A percentile compares a stretch with the other conserved stretches of the same genome.
phyloP scores from a whole-genome alignment of 2,888 invertebrate genomes.

The Clistopyga incitator region DNA sequence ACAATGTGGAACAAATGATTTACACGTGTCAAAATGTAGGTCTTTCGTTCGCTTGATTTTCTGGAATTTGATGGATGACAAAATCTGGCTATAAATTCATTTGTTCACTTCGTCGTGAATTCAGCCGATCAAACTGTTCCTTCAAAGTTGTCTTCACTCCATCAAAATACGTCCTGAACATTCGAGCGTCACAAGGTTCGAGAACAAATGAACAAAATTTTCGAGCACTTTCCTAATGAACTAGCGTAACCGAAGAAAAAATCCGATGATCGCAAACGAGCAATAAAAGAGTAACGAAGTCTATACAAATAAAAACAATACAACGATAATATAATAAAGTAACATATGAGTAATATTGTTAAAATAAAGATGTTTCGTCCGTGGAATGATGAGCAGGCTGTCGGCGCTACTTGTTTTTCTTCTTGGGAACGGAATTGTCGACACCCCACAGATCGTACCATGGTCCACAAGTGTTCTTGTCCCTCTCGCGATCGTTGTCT shows the following conservation, averaged over 20 bases:
- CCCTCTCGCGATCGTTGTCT: conserved; percentile 83
- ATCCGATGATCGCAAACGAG: conserved; percentile 24
- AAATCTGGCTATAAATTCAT: neutral
- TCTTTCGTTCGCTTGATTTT: neutral
- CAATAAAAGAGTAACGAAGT: conserved; percentile 51
- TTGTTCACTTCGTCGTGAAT: neutral
- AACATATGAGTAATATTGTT: conserved; percentile 14
- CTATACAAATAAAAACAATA: conserved; percentile 43
- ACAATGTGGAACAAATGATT: neutral
- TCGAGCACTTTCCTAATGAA: neutral
- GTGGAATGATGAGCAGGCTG: neutral
- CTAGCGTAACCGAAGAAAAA: conserved; percentile 10
- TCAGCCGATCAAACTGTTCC: neutral
- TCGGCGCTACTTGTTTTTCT: conserved; percentile 80
- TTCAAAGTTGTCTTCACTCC: neutral
- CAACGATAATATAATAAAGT: conserved; percentile 47
- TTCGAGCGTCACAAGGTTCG: conserved; percentile 52
- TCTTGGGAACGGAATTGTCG: conserved; percentile 88
- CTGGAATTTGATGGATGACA: neutral
- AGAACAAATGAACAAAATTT: conserved; percentile 20
- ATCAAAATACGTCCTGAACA: conserved; percentile 18
- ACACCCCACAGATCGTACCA: conserved; percentile 96
- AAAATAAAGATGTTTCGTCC: neutral
- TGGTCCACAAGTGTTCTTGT: conserved; percentile 91
- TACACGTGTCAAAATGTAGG: conserved; percentile 9